phyloP scores from a whole-genome alignment of 2,113 vertebrate genomes.

The Andinoacara biseriatus region DNA sequence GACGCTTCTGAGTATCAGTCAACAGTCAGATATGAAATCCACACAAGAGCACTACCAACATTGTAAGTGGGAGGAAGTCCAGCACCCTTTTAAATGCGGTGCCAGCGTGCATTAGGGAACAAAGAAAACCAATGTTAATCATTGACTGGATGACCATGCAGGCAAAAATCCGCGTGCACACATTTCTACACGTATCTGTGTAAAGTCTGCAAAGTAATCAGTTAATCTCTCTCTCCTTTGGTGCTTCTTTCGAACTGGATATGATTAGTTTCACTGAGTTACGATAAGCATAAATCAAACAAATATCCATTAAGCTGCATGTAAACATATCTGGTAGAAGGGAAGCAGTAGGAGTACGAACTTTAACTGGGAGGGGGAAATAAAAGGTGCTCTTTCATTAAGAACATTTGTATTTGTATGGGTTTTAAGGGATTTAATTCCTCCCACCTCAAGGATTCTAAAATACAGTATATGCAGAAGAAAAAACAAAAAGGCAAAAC shows the following conservation, averaged over 20 bases:
- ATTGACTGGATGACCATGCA: neutral
- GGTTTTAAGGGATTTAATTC: neutral
- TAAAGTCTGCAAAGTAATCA: neutral
- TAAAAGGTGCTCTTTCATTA: neutral
- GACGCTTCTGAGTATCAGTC: slow-evolving; percentile 11
- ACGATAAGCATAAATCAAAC: neutral
- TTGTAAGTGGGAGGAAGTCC: slow-evolving; percentile 36
- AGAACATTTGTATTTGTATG: neutral
- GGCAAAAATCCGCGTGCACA: neutral
- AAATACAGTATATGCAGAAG: slow-evolving; percentile 41
- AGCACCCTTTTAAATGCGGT: neutral
- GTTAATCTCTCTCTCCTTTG: neutral
- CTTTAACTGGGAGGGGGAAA: neutral
- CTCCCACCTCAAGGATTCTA: slow-evolving; percentile 40
- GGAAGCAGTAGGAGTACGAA: neutral
- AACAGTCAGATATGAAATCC: slow-evolving; percentile 13
- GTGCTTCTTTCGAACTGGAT: slow-evolving; percentile 4
- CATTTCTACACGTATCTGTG: neutral
- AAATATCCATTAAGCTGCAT: neutral
- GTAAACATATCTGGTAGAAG: slow-evolving; percentile 20
- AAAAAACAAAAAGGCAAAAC: slow-evolving; percentile 24
- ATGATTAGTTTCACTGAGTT: slow-evolving; percentile 6
- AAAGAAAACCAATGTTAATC: neutral
- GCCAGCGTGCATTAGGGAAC: neutral
- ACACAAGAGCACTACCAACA: slow-evolving; percentile 7